Percentiles rank a stretch among this genome's conserved stretches.
Conservation (phyloP, 2,113 vertebrate genomes). For the Pachyramphus minor region DNA sequence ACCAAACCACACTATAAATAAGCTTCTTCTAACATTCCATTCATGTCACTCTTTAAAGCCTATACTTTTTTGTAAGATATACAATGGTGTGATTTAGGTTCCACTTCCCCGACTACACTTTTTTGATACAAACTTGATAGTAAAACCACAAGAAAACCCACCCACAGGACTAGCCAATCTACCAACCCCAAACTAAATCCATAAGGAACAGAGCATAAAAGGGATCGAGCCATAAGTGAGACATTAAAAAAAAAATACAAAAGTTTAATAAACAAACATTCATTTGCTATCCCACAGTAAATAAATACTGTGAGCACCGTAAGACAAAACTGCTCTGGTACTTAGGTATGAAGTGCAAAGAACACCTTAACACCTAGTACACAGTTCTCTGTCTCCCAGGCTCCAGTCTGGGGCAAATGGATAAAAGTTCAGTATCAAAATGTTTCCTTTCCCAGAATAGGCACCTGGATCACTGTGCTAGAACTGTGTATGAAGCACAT, state of each 20-base stretch:
- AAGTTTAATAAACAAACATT: not conserved
- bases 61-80: not conserved
- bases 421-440: not conserved
- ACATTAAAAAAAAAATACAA: not conserved
- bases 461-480: not conserved
- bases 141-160: not conserved
- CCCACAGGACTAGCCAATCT: not conserved
- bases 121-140: not conserved
- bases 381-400: not conserved
- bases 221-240: not conserved
- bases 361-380: not conserved
- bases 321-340: not conserved
- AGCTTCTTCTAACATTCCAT: not conserved
- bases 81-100: not conserved
- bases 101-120: not conserved
- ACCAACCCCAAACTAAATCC: not conserved
- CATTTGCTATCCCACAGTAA: not conserved
- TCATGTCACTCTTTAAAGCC: not conserved
- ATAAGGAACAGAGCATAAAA: not conserved
- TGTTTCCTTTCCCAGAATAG: not conserved
- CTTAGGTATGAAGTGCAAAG: not conserved
- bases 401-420: not conserved
- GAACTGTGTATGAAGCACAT: not conserved
- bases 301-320: not conserved
- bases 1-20: not conserved